Evolutionary conservation across 2,113 vertebrate species (phyloP).

Genomic region (Hepsetus odoe): DNA sequence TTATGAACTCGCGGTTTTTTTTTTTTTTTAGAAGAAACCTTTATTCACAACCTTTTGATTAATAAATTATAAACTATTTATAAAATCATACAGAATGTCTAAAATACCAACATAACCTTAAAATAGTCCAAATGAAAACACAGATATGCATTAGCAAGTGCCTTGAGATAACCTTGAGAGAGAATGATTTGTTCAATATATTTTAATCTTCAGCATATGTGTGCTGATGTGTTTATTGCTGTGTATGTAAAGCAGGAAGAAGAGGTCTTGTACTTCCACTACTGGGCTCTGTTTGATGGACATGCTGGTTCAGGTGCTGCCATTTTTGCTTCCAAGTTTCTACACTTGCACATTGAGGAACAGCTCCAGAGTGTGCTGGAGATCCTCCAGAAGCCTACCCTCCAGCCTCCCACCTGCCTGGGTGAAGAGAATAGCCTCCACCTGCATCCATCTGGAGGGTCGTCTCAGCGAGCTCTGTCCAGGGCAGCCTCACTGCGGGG

Average conservation of each 20-base stretch:
- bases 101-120: no score
- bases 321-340: slow-evolving; percentile 86
- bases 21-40: no score
- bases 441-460: slow-evolving; percentile 60
- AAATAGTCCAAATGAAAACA: no score
- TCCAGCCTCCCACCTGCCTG: slow-evolving; percentile 85
- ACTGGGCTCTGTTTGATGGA: slow-evolving; percentile 96
- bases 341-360: slow-evolving; percentile 88
- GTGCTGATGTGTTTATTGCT: background rate
- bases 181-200: background rate
- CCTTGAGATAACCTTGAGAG: no score
- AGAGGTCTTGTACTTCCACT: slow-evolving; percentile 87
- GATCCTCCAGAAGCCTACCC: slow-evolving; percentile 81
- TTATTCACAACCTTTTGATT: no score
- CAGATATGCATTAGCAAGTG: no score
- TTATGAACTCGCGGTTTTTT: no score
- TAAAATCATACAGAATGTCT: no score
- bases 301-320: slow-evolving; percentile 93
- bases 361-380: slow-evolving; percentile 92
- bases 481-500: slow-evolving; percentile 88
- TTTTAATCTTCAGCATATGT: background rate
- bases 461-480: slow-evolving; percentile 81
- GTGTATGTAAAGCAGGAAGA: slow-evolving; percentile 29
- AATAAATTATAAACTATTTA: no score
- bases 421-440: slow-evolving; percentile 82